phyloP scores from a whole-genome alignment of 2,797 vertebrate genomes.

The Enteromius afrohamiltoni region DNA sequence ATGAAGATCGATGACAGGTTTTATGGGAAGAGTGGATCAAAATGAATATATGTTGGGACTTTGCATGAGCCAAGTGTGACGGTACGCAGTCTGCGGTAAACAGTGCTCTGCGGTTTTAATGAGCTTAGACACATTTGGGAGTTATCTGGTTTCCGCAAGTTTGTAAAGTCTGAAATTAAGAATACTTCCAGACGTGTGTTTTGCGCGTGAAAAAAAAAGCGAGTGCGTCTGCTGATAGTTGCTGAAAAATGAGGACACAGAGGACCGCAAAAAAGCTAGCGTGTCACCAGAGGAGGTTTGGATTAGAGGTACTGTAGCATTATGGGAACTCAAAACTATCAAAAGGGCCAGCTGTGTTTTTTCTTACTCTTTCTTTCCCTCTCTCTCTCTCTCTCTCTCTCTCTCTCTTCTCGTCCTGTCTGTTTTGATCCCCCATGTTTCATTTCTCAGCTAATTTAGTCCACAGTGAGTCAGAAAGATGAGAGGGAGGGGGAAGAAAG shows the following conservation, averaged over 20 bases:
- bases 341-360: conserved; percentile 68
- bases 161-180: conserved; percentile 61
- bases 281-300: conserved; percentile 50
- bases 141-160: conserved; percentile 72
- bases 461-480: conserved; percentile 58
- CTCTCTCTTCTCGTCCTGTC: conserved; percentile 46
- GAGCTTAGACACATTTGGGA: conserved; percentile 76
- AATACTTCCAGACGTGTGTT: conserved; percentile 44
- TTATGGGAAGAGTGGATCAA: conserved; percentile 75
- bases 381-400: conserved; percentile 35
- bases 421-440: conserved; percentile 60
- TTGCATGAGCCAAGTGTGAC: conserved; percentile 68
- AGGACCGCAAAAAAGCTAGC: conserved; percentile 40
- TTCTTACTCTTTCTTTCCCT: conserved; percentile 47
- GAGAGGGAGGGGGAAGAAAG: conserved; percentile 39
- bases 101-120: conserved; percentile 69
- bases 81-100: conserved; percentile 70
- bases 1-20: conserved; percentile 83
- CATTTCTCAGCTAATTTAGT: conserved; percentile 64
- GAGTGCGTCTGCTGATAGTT: conserved; percentile 59
- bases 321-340: conserved; percentile 60
- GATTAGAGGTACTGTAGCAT: conserved; percentile 47
- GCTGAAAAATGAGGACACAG: conserved; percentile 32
- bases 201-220: conserved; percentile 26
- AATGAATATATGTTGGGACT: conserved; percentile 76